phyloP scores from a whole-genome alignment of 2,113 vertebrate genomes.

The Anoura caudifer region DNA sequence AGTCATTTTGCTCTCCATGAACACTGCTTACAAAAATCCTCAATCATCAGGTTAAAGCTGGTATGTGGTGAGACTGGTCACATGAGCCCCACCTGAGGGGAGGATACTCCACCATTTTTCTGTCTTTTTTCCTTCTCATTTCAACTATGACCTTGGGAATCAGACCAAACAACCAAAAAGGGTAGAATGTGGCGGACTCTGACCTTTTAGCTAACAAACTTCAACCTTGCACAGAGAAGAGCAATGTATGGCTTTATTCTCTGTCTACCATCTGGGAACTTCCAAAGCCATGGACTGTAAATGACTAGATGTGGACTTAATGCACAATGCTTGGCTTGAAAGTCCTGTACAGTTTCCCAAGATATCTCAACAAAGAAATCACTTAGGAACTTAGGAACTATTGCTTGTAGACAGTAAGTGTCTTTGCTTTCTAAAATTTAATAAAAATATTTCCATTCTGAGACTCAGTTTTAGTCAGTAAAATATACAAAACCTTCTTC shows the following conservation, averaged over 20 bases:
- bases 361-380: slow-evolving; percentile 28
- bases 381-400: background rate
- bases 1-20: background rate
- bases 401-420: background rate
- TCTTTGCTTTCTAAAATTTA: slow-evolving; percentile 11
- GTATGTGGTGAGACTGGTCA: background rate
- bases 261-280: background rate
- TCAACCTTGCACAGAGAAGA: background rate
- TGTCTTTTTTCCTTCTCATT: background rate
- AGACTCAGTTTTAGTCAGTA: slow-evolving; percentile 4
- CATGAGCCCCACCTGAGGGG: background rate
- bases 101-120: background rate
- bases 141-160: background rate
- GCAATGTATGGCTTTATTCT: background rate
- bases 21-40: background rate
- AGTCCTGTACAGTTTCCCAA: background rate
- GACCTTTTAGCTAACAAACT: background rate
- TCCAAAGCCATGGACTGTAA: background rate
- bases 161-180: background rate
- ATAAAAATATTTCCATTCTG: slow-evolving; percentile 20
- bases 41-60: background rate
- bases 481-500: background rate
- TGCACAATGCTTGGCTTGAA: background rate
- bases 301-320: slow-evolving; percentile 2
- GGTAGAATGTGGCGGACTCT: background rate